Conservation (phyloP, 2,113 vertebrate species). For the Nesoenas mayeri region DNA sequence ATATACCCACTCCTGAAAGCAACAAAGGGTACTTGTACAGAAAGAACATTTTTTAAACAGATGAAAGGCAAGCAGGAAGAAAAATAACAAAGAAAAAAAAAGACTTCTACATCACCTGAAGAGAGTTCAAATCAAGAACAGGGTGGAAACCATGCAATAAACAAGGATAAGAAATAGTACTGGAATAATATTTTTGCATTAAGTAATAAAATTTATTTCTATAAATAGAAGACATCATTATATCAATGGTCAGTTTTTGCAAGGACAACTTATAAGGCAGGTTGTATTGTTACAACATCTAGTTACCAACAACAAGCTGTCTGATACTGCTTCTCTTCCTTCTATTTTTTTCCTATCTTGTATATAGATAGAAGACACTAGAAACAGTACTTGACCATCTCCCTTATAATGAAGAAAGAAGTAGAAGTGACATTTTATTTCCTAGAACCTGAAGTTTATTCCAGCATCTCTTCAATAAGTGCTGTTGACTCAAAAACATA, state of each 20-base stretch:
- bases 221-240: neutral
- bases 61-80: neutral
- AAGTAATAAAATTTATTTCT: neutral
- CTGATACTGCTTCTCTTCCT: neutral
- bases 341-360: neutral
- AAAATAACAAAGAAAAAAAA: no score
- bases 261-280: neutral
- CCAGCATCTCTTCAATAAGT: neutral
- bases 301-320: neutral
- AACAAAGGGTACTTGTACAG: neutral
- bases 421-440: neutral
- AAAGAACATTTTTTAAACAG: neutral
- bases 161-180: neutral
- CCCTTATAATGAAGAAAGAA: neutral
- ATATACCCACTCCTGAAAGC: neutral
- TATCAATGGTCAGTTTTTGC: neutral
- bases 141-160: neutral
- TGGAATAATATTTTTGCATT: neutral
- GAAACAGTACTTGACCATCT: neutral
- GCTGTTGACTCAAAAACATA: neutral
- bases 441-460: neutral
- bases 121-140: neutral
- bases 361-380: neutral
- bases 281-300: neutral
- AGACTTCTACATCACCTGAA: neutral